phyloP scores from a whole-genome alignment of 2,888 invertebrate species.

The Zelleria hepariella region DNA sequence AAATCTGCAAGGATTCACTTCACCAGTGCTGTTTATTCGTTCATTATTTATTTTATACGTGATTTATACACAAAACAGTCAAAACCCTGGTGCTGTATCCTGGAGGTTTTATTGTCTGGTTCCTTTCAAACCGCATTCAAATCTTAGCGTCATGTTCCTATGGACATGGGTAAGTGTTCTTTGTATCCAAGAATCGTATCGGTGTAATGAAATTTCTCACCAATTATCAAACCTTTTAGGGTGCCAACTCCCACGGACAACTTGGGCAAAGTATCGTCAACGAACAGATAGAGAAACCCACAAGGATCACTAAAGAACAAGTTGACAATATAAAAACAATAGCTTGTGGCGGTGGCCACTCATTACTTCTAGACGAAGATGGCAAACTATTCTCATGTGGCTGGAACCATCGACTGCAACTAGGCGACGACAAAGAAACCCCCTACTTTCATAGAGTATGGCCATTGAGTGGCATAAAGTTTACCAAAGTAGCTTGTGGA shows the following conservation, averaged over 20 bases:
- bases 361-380: slow-evolving; percentile 75
- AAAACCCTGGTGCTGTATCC: too few relatives aligned
- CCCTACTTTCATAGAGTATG: slow-evolving; percentile 74
- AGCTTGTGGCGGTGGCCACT: slow-evolving; percentile 84
- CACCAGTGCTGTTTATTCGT: too few relatives aligned
- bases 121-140: too few relatives aligned
- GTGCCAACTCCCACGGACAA: slow-evolving; percentile 88
- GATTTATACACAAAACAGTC: too few relatives aligned
- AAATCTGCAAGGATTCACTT: too few relatives aligned
- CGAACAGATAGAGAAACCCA: slow-evolving; percentile 77
- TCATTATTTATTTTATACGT: too few relatives aligned
- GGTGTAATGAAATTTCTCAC: background rate
- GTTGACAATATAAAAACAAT: slow-evolving; percentile 73
- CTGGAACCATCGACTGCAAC: slow-evolving; percentile 82
- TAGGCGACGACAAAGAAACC: slow-evolving; percentile 69
- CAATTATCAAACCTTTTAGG: slow-evolving; percentile 61
- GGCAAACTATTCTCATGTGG: slow-evolving; percentile 84
- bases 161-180: slow-evolving; percentile 47
- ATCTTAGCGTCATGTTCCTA: slow-evolving; percentile 26
- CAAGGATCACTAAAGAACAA: slow-evolving; percentile 36
- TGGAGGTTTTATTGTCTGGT: too few relatives aligned
- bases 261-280: slow-evolving; percentile 77
- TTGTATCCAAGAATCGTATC: slow-evolving; percentile 3
- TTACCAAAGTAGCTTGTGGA: slow-evolving; percentile 80
- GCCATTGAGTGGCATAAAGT: slow-evolving; percentile 64